Conservation (phyloP, 2,113 vertebrate genomes). For the Oreotrochilus melanogaster region DNA sequence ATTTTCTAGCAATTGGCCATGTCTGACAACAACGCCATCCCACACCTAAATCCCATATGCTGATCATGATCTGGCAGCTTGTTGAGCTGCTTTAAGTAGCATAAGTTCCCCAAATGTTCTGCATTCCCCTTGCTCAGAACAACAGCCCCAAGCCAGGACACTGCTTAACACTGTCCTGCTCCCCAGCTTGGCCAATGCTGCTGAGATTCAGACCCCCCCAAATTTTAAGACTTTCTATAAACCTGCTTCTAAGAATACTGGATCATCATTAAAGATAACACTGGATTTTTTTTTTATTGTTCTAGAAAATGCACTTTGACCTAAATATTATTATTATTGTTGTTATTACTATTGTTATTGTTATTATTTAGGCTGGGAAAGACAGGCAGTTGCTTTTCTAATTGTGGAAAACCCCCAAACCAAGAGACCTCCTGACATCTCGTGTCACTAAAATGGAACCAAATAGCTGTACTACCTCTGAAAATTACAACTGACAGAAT, state of each 20-base stretch:
- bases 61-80: slow-evolving; percentile 10
- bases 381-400: not conserved
- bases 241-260: not conserved
- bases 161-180: not conserved
- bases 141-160: not conserved
- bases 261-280: slow-evolving; percentile 8
- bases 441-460: slow-evolving; percentile 39
- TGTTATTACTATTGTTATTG: slow-evolving; percentile 3
- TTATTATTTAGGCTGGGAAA: slow-evolving; percentile 34
- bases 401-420: slow-evolving; percentile 21
- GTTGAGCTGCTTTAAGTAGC: slow-evolving; percentile 18
- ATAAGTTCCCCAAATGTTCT: not conserved
- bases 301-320: slow-evolving; percentile 23
- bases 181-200: not conserved
- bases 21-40: not conserved
- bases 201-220: not conserved
- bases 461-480: slow-evolving; percentile 21
- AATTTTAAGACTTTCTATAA: slow-evolving; percentile 1
- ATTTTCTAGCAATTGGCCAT: not conserved
- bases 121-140: not conserved
- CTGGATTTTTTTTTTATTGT: slow-evolving; percentile 30
- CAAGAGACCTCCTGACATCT: slow-evolving; percentile 45
- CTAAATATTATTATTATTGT: slow-evolving; percentile 23
- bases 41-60: not conserved
- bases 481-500: slow-evolving; percentile 25